Conservation (phyloP, 2,113 vertebrate genomes). For the Nycticebus coucang region DNA sequence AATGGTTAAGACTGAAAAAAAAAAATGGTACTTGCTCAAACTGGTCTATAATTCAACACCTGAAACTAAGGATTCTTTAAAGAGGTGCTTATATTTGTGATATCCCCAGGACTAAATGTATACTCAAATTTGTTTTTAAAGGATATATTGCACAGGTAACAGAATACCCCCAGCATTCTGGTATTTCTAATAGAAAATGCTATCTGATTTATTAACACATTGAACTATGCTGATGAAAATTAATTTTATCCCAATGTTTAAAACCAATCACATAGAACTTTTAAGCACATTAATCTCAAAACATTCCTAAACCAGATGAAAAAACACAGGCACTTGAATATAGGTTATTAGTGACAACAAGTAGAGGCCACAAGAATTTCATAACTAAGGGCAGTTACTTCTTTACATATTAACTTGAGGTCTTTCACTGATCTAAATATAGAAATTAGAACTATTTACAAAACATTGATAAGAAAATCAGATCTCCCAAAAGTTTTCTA, state of each 20-base stretch:
- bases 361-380: constrained; percentile 79
- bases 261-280: constrained; percentile 70
- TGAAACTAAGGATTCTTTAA: constrained; percentile 73
- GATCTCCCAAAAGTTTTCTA: constrained; percentile 64
- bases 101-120: constrained; percentile 57
- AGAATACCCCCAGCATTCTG: constrained; percentile 73
- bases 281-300: constrained; percentile 68
- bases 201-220: constrained; percentile 64
- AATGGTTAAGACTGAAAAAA: constrained; percentile 36
- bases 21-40: constrained; percentile 56
- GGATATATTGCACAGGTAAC: constrained; percentile 82
- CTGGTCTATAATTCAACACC: constrained; percentile 48
- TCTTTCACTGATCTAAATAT: constrained; percentile 68
- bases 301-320: constrained; percentile 69
- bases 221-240: constrained; percentile 68
- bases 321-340: constrained; percentile 86
- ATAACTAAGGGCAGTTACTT: constrained; percentile 77
- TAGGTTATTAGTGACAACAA: constrained; percentile 81
- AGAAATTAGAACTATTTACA: constrained; percentile 79
- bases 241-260: constrained; percentile 71
- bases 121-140: constrained; percentile 57
- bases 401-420: constrained; percentile 55
- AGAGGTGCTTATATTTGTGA: constrained; percentile 52
- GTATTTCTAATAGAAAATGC: constrained; percentile 64
- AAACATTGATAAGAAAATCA: constrained; percentile 71